phyloP scores from a whole-genome alignment of 1,140 invertebrate species.

The Drosophila kohkoa region DNA sequence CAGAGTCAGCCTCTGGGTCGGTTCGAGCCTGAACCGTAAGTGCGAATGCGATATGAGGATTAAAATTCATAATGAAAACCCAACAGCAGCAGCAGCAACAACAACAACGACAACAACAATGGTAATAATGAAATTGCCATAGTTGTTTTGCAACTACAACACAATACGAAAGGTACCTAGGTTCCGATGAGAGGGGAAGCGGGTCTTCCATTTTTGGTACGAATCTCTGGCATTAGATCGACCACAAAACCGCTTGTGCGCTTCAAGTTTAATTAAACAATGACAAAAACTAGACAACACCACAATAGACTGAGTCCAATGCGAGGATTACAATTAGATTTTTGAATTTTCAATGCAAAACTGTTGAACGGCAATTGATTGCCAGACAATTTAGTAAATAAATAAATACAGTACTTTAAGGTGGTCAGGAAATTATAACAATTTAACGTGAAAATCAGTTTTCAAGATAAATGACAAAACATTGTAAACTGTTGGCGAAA shows the following conservation, averaged over 20 bases:
- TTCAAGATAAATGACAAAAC: background rate
- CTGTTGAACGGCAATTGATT: conserved; percentile 29
- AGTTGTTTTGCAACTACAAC: conserved; percentile 45
- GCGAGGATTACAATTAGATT: conserved; percentile 47
- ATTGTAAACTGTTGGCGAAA: too few relatives aligned
- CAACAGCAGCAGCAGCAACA: conserved; percentile 45
- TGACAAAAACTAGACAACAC: conserved; percentile 64
- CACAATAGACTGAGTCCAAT: conserved; percentile 42
- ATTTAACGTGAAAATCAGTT: background rate
- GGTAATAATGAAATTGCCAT: conserved; percentile 47
- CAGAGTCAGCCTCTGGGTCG: conserved; percentile 9
- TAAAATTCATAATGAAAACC: conserved; percentile 81
- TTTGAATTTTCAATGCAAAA: conserved; percentile 1
- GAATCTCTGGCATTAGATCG: conserved; percentile 47
- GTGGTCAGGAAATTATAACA: background rate
- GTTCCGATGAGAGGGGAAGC: background rate
- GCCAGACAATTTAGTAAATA: conserved; percentile 20
- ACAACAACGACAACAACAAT: conserved; percentile 7
- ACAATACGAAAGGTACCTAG: conserved; percentile 29
- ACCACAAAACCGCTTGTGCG: conserved; percentile 76
- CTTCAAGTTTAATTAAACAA: conserved; percentile 82
- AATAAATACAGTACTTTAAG: background rate
- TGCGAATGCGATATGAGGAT: conserved; percentile 81
- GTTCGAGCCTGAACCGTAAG: conserved; percentile 63
- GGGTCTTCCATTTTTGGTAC: background rate